These are phyloP conservation scores for Phenganax stokvisi DNA, from an alignment of 92 coral and sea anemone genomes.

Conservation along the genomic window DNA sequence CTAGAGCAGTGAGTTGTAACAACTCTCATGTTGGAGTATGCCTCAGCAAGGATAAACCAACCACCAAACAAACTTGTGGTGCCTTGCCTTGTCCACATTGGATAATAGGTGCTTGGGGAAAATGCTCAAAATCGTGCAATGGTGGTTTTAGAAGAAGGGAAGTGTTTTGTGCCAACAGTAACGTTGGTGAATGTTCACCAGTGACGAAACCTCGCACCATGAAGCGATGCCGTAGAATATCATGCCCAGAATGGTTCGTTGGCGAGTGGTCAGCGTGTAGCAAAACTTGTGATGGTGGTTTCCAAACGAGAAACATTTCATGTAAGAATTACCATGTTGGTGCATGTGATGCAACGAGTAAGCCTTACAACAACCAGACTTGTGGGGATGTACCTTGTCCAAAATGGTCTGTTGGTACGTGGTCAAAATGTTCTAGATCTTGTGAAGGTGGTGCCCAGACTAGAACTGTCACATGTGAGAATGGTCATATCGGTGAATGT, in stretches of 20 bases:
- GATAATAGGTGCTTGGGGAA: slow-evolving; percentile 32
- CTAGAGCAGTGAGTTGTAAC: slow-evolving; percentile 14
- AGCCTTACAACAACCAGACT: slow-evolving; percentile 14
- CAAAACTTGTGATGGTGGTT: slow-evolving; percentile 58
- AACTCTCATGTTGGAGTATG: slow-evolving; percentile 30
- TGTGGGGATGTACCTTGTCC: slow-evolving; percentile 52
- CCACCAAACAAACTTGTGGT: slow-evolving; percentile 15
- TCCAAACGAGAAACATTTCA: slow-evolving; percentile 41
- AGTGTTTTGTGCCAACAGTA: slow-evolving; percentile 41
- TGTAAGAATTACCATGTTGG: slow-evolving; percentile 47
- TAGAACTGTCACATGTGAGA: slow-evolving; percentile 55
- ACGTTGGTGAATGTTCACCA: slow-evolving; percentile 22
- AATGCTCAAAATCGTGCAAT: slow-evolving; percentile 45
- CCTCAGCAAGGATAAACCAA: slow-evolving; percentile 7
- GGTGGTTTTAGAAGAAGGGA: slow-evolving; percentile 35
- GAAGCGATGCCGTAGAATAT: slow-evolving; percentile 7
- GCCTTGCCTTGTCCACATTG: slow-evolving; percentile 22
- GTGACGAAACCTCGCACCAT: background rate
- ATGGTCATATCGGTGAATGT: slow-evolving; percentile 45
- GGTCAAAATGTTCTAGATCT: slow-evolving; percentile 49
- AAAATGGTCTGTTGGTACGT: slow-evolving; percentile 35
- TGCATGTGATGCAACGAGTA: slow-evolving; percentile 5
- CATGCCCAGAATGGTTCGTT: slow-evolving; percentile 40
- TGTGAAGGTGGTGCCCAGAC: slow-evolving; percentile 62
- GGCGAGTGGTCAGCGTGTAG: slow-evolving; percentile 63